Base-by-base conservation (phyloP, 2,797 vertebrate genomes). In the Antrozous pallidus region DNA sequence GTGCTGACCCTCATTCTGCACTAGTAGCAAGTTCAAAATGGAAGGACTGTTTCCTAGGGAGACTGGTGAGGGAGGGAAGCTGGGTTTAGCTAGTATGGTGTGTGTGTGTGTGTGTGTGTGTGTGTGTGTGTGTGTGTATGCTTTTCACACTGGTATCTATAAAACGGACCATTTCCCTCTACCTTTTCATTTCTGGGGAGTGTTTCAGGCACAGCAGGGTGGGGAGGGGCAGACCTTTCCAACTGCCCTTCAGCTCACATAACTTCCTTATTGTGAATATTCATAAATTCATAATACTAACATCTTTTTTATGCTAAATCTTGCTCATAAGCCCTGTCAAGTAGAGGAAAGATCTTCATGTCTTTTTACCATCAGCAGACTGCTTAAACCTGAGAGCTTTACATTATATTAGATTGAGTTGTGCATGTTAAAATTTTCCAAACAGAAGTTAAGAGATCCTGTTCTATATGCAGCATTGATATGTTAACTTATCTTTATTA, bases 281-380 rank as follows among this genome's bases (percentile, higher is more conserved):
- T 79, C 31, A 31, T 69, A 56, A 81, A 67, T 77, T 70, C 22
- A 16, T 26, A 36, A 28, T 10, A 33, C 17, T 70, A 54, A 36
- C 26, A 79, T 77, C 77, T 82, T 54, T 5, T 33, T n/a, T 22
- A 13, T 33, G 22, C 22, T 58, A n/a, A 88, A n/a, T 88, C n/a
- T 51, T 65, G 26, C 65, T 78, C n/a, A 58, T 45, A 58, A 83
- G 10, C 24, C 38, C 36, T 61, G 45, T 61, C 36, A 77, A 49
- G n/a, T 13, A 78, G 33, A 77, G 26, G 40, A 82, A 75, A 74
- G n/a, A 81, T 73, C 33, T 80, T 94, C 67, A 38, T 51, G 54
- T 88, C 36, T 85, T 54, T 24, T 31, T 63, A 84, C 6, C 22
- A 42, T 65, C 8, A 84, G 90, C 31, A 86, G 33, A 71, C 80